Evolutionary conservation across 2,113 vertebrate genomes (phyloP).

Genomic region (Vombatus ursinus): DNA sequence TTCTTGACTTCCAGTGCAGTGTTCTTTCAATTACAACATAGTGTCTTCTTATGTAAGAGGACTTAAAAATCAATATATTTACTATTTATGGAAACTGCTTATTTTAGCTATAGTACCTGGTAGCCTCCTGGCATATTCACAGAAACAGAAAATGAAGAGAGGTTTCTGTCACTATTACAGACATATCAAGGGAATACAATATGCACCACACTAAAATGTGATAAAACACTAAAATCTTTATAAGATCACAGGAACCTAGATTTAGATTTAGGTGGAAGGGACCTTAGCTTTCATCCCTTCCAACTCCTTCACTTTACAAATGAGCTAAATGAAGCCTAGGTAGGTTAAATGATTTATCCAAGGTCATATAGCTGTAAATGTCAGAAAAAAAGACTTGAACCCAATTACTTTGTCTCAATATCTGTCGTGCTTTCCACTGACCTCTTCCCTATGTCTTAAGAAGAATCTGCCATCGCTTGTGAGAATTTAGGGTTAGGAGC

Average conservation of each 20-base stretch:
- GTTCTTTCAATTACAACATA: background rate
- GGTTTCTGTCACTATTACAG: background rate
- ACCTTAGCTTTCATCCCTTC: background rate
- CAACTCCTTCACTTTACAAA: background rate
- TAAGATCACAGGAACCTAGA: background rate
- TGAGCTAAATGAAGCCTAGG: background rate
- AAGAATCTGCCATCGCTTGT: background rate
- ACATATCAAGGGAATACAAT: background rate
- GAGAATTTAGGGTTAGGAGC: background rate
- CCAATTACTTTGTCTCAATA: background rate
- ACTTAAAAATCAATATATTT: background rate
- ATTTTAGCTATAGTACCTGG: background rate
- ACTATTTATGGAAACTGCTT: background rate
- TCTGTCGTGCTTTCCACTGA: background rate
- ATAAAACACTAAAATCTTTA: background rate
- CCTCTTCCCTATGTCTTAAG: background rate
- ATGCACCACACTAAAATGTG: background rate
- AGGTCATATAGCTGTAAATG: background rate
- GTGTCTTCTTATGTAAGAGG: background rate
- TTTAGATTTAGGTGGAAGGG: background rate
- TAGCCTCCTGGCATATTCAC: background rate
- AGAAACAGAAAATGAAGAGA: constrained; percentile 24
- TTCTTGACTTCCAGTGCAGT: background rate
- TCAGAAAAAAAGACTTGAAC: background rate
- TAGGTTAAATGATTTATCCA: background rate